Evolutionary conservation across 2,113 vertebrate species (phyloP).

Genomic region (Pseudorectes ferrugineus): DNA sequence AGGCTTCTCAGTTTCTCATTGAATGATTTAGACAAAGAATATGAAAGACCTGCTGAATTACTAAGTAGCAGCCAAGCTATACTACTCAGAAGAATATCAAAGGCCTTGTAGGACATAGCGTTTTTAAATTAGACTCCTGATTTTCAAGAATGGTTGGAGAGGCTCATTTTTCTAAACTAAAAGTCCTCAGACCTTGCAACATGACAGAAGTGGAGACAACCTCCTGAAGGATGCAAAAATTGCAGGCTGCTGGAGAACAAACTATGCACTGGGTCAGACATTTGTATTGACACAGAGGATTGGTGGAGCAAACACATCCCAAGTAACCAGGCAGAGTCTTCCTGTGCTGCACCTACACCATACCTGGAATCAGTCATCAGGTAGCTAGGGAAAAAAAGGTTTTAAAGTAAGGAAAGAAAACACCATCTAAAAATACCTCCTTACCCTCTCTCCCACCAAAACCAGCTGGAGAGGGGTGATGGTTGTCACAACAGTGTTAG

Average conservation of each 20-base stretch:
- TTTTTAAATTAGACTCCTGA: neutral
- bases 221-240: neutral
- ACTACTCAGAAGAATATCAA: neutral
- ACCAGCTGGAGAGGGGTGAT: neutral
- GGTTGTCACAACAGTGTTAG: accelerated
- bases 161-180: neutral
- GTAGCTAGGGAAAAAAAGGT: neutral
- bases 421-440: neutral
- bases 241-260: neutral
- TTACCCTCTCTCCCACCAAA: neutral
- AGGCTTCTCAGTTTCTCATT: neutral
- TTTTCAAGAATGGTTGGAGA: neutral
- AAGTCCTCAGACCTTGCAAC: neutral
- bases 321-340: neutral
- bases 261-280: neutral
- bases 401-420: neutral
- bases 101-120: neutral
- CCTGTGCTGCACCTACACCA: neutral
- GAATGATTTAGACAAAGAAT: neutral
- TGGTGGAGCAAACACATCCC: neutral
- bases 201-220: neutral
- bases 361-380: neutral
- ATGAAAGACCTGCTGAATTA: neutral
- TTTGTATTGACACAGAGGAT: neutral
- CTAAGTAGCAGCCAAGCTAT: neutral